A percentile compares a stretch with the other conserved stretches of the same genome.
Evolutionary conservation across 2,113 vertebrate genomes (phyloP).

Genomic region (Trochalopteron elliotii): DNA sequence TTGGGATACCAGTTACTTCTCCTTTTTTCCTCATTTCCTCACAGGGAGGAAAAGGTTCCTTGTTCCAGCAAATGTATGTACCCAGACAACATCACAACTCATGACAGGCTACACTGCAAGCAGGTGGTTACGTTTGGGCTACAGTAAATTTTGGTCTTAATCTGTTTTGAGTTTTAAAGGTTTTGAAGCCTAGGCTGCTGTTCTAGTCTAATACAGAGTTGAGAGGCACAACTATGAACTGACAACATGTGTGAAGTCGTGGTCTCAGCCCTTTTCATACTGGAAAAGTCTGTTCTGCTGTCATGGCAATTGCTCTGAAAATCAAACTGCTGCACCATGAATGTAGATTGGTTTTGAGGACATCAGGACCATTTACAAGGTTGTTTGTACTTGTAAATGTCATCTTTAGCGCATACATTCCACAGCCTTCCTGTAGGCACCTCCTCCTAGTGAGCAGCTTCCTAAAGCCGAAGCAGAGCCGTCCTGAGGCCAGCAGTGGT

Average conservation of each 20-base stretch:
- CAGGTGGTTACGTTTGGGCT: neutral
- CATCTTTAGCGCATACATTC: neutral
- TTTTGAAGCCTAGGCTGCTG: neutral
- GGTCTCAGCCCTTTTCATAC: neutral
- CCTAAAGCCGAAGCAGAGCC: neutral
- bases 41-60: neutral
- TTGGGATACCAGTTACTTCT: neutral
- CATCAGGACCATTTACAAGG: neutral
- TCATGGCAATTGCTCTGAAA: neutral
- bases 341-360: neutral
- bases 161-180: neutral
- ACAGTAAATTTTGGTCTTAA: neutral
- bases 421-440: neutral
- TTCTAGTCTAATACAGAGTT: neutral
- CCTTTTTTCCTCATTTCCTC: neutral
- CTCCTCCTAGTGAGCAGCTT: neutral
- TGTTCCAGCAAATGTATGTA: neutral
- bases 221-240: neutral
- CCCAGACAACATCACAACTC: neutral
- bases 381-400: neutral
- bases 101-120: neutral
- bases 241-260: accelerated
- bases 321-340: neutral
- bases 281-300: neutral
- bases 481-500: neutral